Base-by-base conservation (phyloP, 2,113 vertebrate species). In the Ammodytes dubius region DNA sequence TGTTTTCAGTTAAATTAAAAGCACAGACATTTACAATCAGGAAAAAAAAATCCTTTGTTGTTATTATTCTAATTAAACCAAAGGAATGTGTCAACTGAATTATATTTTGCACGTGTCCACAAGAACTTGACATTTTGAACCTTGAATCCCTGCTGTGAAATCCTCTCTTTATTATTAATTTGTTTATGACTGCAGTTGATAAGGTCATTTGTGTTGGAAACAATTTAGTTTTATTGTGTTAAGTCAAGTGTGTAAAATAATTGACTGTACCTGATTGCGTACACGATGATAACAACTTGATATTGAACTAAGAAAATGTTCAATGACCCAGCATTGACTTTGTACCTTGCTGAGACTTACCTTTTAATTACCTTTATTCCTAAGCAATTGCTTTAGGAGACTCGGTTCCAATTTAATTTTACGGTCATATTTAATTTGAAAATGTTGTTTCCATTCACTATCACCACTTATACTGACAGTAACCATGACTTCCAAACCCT, bases 381-480 rank as follows among this genome's bases (percentile, higher is more conserved):
- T 7, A 40, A 47, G 5, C 8, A 47, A 17, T 57, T 57, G 15
- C 37, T 49, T 45, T 50, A 17, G 1, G 17, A 19, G 6, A 53
- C 14, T 14, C 60, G 45, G 5, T n/a, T 11, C 2, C 43, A 6
- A 13, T 52, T 76, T 17, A 40, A 50, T 45, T 13, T 49, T 27
- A 27, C 27, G 27, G 9, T 40, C 3, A 45, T 9, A 27, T 50
- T 72, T 77, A 2, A 14, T 54, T 49, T 47, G 3, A 61, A 39
- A n/a, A 6, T 4, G 7, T 37, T 52, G 14, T 35, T 53, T 65
- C 27, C 35, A 53, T 12, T 43, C 40, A 13, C 35, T 19, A n/a
- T 70, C n/a, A 61, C 5, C 13, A 43, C 59, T 77, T 78, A 61
- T 7, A 15, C 12, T 84, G 70, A 79, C 65, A 74, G 35, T 83